Conservation (phyloP, 92 coral and sea anemone genomes). For the Muricea muricata region DNA sequence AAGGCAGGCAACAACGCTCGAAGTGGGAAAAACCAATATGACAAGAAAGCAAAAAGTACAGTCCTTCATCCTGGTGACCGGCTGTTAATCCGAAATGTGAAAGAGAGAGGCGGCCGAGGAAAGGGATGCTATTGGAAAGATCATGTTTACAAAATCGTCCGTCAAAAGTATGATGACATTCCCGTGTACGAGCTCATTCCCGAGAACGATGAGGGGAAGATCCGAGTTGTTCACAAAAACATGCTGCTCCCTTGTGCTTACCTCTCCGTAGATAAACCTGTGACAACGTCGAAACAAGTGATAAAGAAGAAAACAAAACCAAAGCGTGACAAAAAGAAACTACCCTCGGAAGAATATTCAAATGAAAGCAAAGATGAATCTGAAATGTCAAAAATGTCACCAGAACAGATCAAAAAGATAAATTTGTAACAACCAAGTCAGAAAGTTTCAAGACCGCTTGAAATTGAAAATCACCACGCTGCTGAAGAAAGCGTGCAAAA, state of each 20-base stretch:
- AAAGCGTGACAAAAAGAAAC: not conserved
- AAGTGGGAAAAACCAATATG: constrained; percentile 20
- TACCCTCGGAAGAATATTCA: not conserved
- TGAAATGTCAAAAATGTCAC: not conserved
- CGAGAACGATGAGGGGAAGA: constrained; percentile 25
- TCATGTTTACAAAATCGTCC: constrained; percentile 4
- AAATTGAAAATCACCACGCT: no score
- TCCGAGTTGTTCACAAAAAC: constrained; percentile 27
- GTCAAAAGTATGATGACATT: constrained; percentile 4
- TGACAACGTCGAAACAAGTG: not conserved
- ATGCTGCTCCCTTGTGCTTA: constrained; percentile 44
- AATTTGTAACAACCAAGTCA: no score
- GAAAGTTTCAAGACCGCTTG: no score
- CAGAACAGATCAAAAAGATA: not conserved
- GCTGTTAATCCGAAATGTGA: no score
- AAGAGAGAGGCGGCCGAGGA: no score
- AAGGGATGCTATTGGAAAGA: constrained; percentile 21
- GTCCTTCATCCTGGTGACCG: no score
- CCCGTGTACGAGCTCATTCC: constrained; percentile 38
- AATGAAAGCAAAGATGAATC: not conserved
- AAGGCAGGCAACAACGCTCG: not conserved
- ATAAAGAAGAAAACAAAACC: not conserved
- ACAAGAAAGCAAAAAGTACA: constrained; percentile 20
- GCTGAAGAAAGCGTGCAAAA: no score
- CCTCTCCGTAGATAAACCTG: constrained; percentile 16